Percentiles rank a stretch among this genome's conserved stretches.
These are phyloP conservation scores for Ectemnius continuus DNA, from an alignment of 2,888 invertebrate genomes.

Conservation along the genomic window DNA sequence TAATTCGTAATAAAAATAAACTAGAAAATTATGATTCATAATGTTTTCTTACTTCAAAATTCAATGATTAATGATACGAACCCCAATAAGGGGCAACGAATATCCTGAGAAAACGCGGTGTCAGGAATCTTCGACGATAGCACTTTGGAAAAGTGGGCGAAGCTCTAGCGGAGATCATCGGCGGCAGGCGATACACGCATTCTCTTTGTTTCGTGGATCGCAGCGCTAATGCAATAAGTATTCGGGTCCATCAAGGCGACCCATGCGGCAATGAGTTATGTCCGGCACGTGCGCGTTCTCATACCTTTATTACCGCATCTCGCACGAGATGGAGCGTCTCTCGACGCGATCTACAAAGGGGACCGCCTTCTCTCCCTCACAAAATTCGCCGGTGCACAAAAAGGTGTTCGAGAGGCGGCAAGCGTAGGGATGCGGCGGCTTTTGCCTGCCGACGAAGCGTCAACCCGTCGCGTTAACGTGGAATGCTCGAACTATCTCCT, in stretches of 20 bases:
- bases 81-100: no score
- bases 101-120: no score
- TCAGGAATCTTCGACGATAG: no score
- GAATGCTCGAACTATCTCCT: constrained; percentile 29
- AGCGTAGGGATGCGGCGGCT: neutral
- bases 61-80: no score
- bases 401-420: constrained; percentile 7
- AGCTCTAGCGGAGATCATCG: neutral
- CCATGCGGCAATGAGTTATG: constrained; percentile 71
- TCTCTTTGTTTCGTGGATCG: constrained; percentile 16
- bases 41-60: no score
- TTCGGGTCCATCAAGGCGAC: constrained; percentile 57
- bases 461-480: constrained; percentile 14
- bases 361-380: constrained; percentile 42
- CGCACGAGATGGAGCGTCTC: constrained; percentile 66
- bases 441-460: constrained; percentile 3
- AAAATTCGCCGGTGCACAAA: constrained; percentile 14
- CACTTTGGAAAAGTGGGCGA: no score
- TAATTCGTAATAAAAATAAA: no score
- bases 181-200: neutral
- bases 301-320: constrained; percentile 72
- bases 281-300: constrained; percentile 74
- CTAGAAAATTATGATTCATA: no score
- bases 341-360: constrained; percentile 54
- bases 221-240: neutral